Evolutionary conservation across 2,888 invertebrate genomes (phyloP), one percentile per base, ranked within the genome.

Genomic region (Tubiluchus corallicola): DNA sequence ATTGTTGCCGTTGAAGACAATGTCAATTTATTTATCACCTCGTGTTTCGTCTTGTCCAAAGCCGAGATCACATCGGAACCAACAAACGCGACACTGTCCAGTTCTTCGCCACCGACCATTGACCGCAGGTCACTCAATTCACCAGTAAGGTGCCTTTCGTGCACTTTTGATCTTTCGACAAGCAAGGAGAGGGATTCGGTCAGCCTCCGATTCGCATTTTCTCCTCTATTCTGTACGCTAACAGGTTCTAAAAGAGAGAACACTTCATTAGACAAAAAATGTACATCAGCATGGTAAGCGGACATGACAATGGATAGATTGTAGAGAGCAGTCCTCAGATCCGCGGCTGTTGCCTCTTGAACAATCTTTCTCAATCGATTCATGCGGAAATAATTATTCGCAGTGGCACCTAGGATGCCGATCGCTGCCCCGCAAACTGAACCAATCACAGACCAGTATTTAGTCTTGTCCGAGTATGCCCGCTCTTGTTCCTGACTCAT

Each of bases 401-500:
- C 64, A 0, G 75, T 72, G 0, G 75, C 74, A 15, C 77, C 79
- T 1, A 73, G 62, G 50, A 79, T 74, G 9, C 79, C 79, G 3
- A 71, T 57, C 4, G 62, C 51, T 2, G 68, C 69, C 40, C 79
- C 79, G 60, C 76, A 64, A 51, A 79, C 68, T 3, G 79, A 78
- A 3, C 77, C 78, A 38, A 77, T 74, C 45, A 81, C 71, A 49
- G 78, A 78, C 75, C 82, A 82, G 61, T 84, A 84, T 63, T 84
- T 84, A 46, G 82, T 82, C 45, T 79, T 70, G 60, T 84, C 82
- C 2, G 79, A 74, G 20, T 82, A 78, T 0, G 79, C 75, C 29
- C 83, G 64, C 61, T 85, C 84, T 45, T 79, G 71, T 61, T 85
- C 84, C 57, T 85, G 83, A 16, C 80, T 80, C 51, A 80, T 74